These are phyloP conservation scores for Crocuta crocuta DNA, from an alignment of 2,113 vertebrate species.

Conservation along the genomic window DNA sequence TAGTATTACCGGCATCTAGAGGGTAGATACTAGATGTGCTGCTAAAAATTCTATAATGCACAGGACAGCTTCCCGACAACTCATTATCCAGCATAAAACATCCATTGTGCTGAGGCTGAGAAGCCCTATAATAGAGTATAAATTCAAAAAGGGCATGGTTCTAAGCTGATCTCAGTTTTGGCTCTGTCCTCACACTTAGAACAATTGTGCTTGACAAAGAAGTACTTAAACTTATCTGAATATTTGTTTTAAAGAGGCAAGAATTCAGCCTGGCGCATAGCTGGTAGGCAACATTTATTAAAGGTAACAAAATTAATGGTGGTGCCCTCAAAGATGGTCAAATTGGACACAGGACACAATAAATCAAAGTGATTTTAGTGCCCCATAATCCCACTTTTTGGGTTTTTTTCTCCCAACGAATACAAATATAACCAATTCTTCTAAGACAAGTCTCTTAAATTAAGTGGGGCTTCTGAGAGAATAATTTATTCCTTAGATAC, in stretches of 20 bases:
- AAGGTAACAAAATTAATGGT: neutral
- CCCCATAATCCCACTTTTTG: neutral
- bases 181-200: neutral
- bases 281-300: neutral
- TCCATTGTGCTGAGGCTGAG: neutral
- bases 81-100: neutral
- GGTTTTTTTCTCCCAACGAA: neutral
- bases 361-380: neutral
- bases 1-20: neutral
- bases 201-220: neutral
- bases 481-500: constrained; percentile 15
- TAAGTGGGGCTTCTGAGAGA: neutral
- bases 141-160: neutral
- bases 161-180: neutral
- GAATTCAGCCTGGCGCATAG: neutral
- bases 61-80: neutral
- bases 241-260: constrained; percentile 29
- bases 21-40: neutral
- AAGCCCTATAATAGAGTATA: neutral
- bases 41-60: neutral
- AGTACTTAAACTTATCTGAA: constrained; percentile 23
- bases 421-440: constrained; percentile 39
- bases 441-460: constrained; percentile 31
- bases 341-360: neutral
- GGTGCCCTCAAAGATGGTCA: neutral